phyloP scores from a whole-genome alignment of 2,888 invertebrate genomes.

The Papilio elwesi region DNA sequence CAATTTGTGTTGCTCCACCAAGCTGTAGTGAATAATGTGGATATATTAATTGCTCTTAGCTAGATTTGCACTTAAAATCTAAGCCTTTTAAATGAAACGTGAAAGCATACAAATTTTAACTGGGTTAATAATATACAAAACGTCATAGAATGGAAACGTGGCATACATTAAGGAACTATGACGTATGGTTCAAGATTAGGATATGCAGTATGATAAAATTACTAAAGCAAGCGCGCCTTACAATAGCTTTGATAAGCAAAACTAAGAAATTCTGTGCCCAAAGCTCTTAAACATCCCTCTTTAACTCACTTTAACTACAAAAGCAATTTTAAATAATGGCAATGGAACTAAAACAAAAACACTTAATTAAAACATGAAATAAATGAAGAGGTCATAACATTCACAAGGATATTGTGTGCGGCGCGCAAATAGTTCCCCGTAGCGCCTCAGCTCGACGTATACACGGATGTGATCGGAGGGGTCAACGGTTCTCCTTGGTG shows the following conservation, averaged over 20 bases:
- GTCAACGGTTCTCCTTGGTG: constrained; percentile 81
- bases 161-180: too few relatives aligned
- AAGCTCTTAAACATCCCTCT: background rate
- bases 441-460: constrained; percentile 49
- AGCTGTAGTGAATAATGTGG: background rate
- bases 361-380: constrained; percentile 15
- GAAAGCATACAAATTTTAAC: background rate
- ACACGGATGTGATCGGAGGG: constrained; percentile 70
- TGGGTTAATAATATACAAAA: background rate
- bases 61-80: background rate
- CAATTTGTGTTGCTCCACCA: constrained; percentile 18
- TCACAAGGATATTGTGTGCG: constrained; percentile 30
- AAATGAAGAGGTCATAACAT: constrained; percentile 16
- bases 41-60: background rate
- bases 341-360: background rate
- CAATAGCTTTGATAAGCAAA: too few relatives aligned
- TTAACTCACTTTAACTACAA: background rate
- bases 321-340: background rate
- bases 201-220: too few relatives aligned
- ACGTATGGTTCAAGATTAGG: too few relatives aligned
- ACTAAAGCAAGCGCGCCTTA: too few relatives aligned
- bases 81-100: background rate
- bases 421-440: constrained; percentile 44
- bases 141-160: background rate
- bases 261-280: background rate